Conservation (phyloP, 2,888 invertebrate species). For the Drosophila rubida region DNA sequence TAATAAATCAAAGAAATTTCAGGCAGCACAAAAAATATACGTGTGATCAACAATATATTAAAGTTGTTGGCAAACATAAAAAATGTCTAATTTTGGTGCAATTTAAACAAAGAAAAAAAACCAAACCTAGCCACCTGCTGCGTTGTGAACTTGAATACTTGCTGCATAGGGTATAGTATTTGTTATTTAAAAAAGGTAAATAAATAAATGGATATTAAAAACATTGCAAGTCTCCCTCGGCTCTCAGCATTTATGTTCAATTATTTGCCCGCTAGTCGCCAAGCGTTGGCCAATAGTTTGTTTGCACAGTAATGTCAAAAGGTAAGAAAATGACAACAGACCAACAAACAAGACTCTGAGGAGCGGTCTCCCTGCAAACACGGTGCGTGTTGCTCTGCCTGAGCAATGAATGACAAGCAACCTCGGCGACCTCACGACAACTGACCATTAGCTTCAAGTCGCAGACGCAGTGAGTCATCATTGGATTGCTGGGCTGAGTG, state of each 20-base stretch:
- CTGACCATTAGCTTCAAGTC: constrained; percentile 31
- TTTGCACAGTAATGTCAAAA: constrained; percentile 57
- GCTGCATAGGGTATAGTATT: neutral
- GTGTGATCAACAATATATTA: constrained; percentile 34
- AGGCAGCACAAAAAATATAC: constrained; percentile 34
- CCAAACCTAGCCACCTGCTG: constrained; percentile 22
- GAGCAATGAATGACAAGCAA: constrained; percentile 35
- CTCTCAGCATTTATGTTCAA: no score
- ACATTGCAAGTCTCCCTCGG: no score
- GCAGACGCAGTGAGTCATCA: constrained; percentile 12
- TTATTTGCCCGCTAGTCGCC: neutral
- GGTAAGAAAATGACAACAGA: constrained; percentile 34
- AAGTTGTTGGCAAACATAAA: constrained; percentile 31
- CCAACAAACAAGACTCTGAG: constrained; percentile 14
- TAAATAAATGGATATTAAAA: neutral
- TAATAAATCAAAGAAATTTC: constrained; percentile 61
- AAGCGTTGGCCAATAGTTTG: constrained; percentile 14
- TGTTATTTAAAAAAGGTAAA: no score
- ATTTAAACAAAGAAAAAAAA: constrained; percentile 12
- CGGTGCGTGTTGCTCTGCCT: constrained; percentile 34
- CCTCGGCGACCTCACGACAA: constrained; percentile 46
- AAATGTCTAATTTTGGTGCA: constrained; percentile 25
- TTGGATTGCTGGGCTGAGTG: constrained; percentile 9
- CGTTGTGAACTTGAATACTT: constrained; percentile 36
- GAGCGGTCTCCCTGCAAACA: constrained; percentile 28